Percentiles rank a stretch among this genome's conserved stretches.
phyloP scores from a whole-genome alignment of 2,888 invertebrate genomes.

The Dryomyza anilis region DNA sequence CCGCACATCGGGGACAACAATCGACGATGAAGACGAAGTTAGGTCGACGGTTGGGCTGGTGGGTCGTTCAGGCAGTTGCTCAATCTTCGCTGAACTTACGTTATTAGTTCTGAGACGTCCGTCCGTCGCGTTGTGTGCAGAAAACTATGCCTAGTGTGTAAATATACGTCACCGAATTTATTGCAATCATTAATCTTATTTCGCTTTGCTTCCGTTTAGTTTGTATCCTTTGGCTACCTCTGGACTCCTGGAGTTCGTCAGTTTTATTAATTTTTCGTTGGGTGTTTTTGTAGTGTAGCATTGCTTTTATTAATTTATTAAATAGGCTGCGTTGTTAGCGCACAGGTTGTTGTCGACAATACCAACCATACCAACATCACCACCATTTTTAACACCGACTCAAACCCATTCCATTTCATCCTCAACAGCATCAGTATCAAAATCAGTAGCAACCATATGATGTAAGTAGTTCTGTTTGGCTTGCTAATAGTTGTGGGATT shows the following conservation, averaged over 20 bases:
- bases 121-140: not conserved
- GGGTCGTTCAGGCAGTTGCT: not conserved
- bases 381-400: no score
- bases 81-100: slow-evolving; percentile 38
- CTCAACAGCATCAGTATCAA: no score
- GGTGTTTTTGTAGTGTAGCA: not conserved
- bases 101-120: slow-evolving; percentile 25
- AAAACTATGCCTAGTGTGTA: slow-evolving; percentile 32
- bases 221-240: not conserved
- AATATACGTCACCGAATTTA: slow-evolving; percentile 56
- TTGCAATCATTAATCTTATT: slow-evolving; percentile 61
- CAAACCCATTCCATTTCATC: no score
- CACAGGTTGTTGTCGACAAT: not conserved
- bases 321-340: not conserved
- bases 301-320: slow-evolving; percentile 43
- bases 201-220: slow-evolving; percentile 37
- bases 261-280: slow-evolving; percentile 34
- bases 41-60: not conserved
- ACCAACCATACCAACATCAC: no score
- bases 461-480: no score
- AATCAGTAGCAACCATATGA: no score
- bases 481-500: no score
- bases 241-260: not conserved
- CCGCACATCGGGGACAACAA: slow-evolving; percentile 34
- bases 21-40: not conserved